Evolutionary conservation across 2,888 invertebrate species (phyloP), one percentile per base, ranked within the genome.

Genomic region (Cheilosia scutellata): DNA sequence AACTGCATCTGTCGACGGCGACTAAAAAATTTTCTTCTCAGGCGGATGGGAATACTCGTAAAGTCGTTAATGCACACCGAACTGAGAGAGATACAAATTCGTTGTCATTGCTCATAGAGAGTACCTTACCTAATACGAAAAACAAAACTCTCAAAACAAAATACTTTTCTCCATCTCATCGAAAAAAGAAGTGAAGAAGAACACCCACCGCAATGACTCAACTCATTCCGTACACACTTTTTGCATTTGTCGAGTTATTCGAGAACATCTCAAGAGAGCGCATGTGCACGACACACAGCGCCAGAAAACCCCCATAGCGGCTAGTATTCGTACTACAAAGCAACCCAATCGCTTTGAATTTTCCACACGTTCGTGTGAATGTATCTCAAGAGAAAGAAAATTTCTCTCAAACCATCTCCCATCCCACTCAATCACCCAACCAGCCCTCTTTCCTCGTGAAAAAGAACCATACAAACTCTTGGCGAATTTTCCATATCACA

Each of bases 401-500:
- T 47, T 65, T 31, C 77, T 76, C 71, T 65, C 74, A 42, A 79
- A 80, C 80, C 60, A 84, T 84, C 84, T 86, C 82, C 86, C 86
- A 77, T 86, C 82, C 86, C 76, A 86, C 82, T 86, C 86, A 77
- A 76, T 55, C 86, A 7, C 77, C 82, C 82, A 63, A 68, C 44
- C 82, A 82, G 68, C 86, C 86, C 84, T 68, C 86, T 68, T 60
- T 33, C 71, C 68, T 60, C 74, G 25, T 58, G 84, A 80, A 80
- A 79, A 74, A 75, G 72, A 75, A 80, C 68, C 84, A 77, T 78
- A 87, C 75, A 87, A 87, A 83, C 86, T 83, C 87, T 74, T 83
- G 65, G 53, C 49, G 57, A 68, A 13, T 82, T 76, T 79, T 82
- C 72, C 82, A 68, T 72, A 82, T 89, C 88, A 88, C 89, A 90